Evolutionary conservation across 2,113 vertebrate species (phyloP).

Genomic region (Ciconia stormi): DNA sequence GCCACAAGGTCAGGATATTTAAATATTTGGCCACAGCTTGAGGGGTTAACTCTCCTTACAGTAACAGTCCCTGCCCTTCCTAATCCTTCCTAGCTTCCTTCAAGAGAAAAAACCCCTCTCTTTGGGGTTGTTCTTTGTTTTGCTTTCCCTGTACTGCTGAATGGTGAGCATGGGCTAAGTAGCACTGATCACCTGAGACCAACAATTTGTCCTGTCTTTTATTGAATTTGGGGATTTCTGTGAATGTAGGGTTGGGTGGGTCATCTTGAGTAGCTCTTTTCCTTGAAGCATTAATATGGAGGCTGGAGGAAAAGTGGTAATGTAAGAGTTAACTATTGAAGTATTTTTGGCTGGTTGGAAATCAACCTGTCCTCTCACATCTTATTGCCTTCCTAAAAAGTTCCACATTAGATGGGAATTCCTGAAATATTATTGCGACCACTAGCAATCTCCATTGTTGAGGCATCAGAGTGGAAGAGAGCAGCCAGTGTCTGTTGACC

Average conservation of each 20-base stretch:
- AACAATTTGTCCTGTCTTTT: neutral
- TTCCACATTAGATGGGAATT: neutral
- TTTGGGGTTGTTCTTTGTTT: neutral
- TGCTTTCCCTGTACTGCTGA: neutral
- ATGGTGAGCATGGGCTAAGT: neutral
- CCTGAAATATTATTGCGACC: neutral
- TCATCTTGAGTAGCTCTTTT: neutral
- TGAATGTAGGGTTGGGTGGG: neutral
- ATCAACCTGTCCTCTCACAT: neutral
- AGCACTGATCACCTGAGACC: neutral
- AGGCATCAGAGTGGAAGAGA: neutral
- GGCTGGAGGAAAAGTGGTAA: neutral
- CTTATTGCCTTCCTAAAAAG: neutral
- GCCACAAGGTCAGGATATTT: neutral
- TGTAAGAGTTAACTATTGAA: neutral
- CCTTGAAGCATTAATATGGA: neutral
- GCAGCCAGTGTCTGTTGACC: neutral
- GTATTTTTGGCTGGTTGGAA: neutral
- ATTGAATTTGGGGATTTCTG: neutral
- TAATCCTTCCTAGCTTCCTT: neutral
- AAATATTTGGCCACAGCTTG: neutral
- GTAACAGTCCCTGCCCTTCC: neutral
- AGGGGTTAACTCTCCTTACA: neutral
- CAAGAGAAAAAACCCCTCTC: neutral
- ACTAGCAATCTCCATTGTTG: neutral